Evolutionary conservation across 2,113 vertebrate genomes (phyloP).

Genomic region (Puffinus mauretanicus): DNA sequence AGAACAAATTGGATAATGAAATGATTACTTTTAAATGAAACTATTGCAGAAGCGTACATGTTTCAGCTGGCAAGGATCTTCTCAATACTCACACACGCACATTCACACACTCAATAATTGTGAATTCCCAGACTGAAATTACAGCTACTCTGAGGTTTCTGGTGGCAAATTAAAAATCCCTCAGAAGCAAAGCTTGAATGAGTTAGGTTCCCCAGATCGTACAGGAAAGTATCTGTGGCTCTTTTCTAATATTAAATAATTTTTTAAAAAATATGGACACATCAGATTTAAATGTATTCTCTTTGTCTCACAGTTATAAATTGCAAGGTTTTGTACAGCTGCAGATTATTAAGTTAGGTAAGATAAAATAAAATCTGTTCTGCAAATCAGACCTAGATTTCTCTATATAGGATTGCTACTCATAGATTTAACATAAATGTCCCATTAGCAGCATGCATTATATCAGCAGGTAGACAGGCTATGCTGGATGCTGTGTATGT

Average conservation of each 20-base stretch:
- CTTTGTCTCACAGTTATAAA: not conserved
- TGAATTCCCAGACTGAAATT: conserved; percentile 57
- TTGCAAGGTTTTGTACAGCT: not conserved
- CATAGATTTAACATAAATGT: not conserved
- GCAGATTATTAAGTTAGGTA: not conserved
- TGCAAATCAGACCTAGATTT: not conserved
- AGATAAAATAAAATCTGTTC: not conserved
- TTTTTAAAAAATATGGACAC: not conserved
- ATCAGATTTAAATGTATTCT: not conserved
- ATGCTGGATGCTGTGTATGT: not conserved
- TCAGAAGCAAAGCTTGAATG: conserved; percentile 31
- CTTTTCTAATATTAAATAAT: not conserved
- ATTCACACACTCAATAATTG: conserved; percentile 21
- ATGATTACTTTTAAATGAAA: conserved; percentile 63
- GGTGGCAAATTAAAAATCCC: conserved; percentile 54
- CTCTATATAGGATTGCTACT: not conserved
- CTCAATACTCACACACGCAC: not conserved
- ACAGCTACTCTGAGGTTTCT: conserved; percentile 57
- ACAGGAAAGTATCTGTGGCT: not conserved
- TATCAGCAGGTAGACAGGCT: not conserved
- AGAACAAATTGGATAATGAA: conserved; percentile 68
- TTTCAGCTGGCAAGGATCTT: conserved; percentile 44
- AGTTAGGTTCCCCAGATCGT: conserved; percentile 7
- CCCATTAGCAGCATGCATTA: not conserved
- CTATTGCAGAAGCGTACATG: conserved; percentile 38